These are phyloP conservation scores for Cryptoprocta ferox DNA, from an alignment of 2,797 vertebrate species.

Conservation along the genomic window DNA sequence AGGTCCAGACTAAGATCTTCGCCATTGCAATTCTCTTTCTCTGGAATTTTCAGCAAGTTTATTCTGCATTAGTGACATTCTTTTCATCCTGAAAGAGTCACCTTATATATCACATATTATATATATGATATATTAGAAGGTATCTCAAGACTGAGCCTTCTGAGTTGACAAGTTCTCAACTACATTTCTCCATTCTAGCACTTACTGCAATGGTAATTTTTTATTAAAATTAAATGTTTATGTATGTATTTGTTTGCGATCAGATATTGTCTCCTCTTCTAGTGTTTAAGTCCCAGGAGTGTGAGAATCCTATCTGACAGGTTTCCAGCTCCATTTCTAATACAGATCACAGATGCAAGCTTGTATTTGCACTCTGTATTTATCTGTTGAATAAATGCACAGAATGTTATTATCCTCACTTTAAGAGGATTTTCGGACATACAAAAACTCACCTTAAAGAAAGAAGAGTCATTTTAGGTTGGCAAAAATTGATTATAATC, in stretches of 20 bases:
- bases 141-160: not conserved
- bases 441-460: not conserved
- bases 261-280: not conserved
- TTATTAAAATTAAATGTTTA: not conserved
- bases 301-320: not conserved
- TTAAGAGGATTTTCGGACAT: not conserved
- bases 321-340: not conserved
- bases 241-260: not conserved
- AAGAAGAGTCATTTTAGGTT: not conserved
- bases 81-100: not conserved
- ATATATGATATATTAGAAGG: not conserved
- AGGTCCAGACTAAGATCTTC: not conserved
- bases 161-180: not conserved
- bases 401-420: not conserved
- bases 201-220: not conserved
- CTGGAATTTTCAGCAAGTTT: not conserved
- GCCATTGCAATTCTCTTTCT: not conserved
- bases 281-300: not conserved
- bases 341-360: not conserved
- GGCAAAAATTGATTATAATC: not conserved
- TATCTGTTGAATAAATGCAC: not conserved
- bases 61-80: not conserved
- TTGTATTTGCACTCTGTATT: not conserved
- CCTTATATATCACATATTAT: not conserved
- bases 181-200: not conserved